Evolutionary conservation across 2,888 invertebrate genomes (phyloP).

Genomic region (Tachina lurida): DNA sequence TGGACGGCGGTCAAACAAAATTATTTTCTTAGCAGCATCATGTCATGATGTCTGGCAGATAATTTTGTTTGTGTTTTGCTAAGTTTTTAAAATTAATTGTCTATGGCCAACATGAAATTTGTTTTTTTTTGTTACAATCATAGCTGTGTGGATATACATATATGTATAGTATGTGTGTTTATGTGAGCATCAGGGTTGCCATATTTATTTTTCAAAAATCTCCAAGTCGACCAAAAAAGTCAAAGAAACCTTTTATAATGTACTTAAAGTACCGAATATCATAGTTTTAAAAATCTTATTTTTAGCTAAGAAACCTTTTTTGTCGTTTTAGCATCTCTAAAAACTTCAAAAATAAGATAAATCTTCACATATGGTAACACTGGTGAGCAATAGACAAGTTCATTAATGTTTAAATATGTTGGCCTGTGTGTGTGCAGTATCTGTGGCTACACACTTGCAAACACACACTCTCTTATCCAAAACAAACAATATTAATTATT

Average conservation of each 20-base stretch:
- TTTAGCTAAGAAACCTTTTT: no score
- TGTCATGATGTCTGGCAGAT: neutral
- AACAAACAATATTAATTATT: constrained; percentile 24
- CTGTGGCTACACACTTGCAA: neutral
- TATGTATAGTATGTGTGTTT: neutral
- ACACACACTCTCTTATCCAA: neutral
- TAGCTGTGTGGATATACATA: no score
- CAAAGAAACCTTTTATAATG: no score
- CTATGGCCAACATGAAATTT: constrained; percentile 28
- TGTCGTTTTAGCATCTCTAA: no score
- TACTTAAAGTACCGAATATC: no score
- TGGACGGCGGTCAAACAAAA: neutral
- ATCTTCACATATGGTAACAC: no score
- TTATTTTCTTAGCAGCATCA: neutral
- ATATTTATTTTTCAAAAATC: no score
- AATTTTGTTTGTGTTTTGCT: constrained; percentile 1
- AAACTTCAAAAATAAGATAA: no score
- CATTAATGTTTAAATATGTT: neutral
- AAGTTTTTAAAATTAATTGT: constrained; percentile 20
- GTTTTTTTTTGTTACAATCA: no score
- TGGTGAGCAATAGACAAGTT: constrained; percentile 11
- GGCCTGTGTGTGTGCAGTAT: neutral
- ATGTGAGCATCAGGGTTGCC: no score
- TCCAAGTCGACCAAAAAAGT: no score
- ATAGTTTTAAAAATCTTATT: no score